Percentiles rank a stretch among this genome's conserved stretches.
phyloP scores from a whole-genome alignment of 2,888 invertebrate genomes.

The Calephelis perditalis region DNA sequence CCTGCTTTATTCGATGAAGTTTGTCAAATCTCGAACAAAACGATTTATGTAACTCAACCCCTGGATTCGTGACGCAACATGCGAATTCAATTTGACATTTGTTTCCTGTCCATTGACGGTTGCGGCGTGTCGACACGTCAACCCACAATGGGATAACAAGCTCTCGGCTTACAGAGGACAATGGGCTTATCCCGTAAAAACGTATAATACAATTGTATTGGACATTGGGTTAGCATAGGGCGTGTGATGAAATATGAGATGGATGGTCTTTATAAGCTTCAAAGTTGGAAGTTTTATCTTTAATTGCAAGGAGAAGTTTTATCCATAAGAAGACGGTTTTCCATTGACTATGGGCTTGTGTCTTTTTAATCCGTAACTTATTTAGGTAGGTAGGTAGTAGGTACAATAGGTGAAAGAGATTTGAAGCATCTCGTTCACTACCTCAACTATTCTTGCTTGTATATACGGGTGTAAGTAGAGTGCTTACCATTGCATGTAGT shows the following conservation, averaged over 20 bases:
- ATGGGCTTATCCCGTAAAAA: conserved; percentile 10
- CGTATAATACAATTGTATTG: conserved; percentile 9
- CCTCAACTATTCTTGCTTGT: no score
- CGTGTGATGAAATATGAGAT: not conserved
- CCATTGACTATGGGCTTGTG: no score
- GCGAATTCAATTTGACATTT: conserved; percentile 28
- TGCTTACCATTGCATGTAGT: no score
- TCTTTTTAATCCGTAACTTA: no score
- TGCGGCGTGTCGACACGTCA: conserved; percentile 11
- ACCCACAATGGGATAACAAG: conserved; percentile 33
- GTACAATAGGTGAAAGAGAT: no score
- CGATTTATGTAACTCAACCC: not conserved
- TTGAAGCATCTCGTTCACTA: no score
- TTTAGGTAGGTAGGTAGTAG: no score
- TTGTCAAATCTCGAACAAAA: no score
- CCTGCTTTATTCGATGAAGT: no score
- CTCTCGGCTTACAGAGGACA: conserved; percentile 30
- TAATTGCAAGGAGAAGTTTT: not conserved
- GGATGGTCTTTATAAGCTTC: not conserved
- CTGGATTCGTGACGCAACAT: conserved; percentile 22
- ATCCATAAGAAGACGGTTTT: not conserved
- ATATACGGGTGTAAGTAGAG: no score
- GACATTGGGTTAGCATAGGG: conserved; percentile 2
- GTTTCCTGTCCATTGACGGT: conserved; percentile 26
- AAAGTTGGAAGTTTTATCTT: not conserved